These are phyloP conservation scores for Plodia interpunctella DNA, from an alignment of 1,140 invertebrate species.

Conservation along the genomic window DNA sequence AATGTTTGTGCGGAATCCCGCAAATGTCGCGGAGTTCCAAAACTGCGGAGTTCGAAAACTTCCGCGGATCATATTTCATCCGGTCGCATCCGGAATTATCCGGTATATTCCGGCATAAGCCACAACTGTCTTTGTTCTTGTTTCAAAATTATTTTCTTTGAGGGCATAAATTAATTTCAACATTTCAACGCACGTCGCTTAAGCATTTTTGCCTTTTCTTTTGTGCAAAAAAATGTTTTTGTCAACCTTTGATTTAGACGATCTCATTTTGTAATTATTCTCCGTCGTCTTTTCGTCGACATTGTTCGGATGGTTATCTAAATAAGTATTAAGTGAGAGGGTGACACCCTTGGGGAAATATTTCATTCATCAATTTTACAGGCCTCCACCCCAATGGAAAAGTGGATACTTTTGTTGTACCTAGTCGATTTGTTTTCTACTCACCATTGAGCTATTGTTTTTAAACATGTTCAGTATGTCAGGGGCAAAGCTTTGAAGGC, in stretches of 20 bases:
- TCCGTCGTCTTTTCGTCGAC: background rate
- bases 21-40: slow-evolving; percentile 54
- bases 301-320: background rate
- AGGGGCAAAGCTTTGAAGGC: too few relatives aligned
- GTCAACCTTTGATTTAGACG: slow-evolving; percentile 21
- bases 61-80: slow-evolving; percentile 58
- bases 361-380: slow-evolving; percentile 4
- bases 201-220: slow-evolving; percentile 16
- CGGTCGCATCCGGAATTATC: slow-evolving; percentile 2
- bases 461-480: too few relatives aligned
- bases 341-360: slow-evolving; percentile 1
- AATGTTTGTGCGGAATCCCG: slow-evolving; percentile 52
- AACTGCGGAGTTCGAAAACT: slow-evolving; percentile 49
- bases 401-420: too few relatives aligned
- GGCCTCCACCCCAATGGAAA: background rate
- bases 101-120: slow-evolving; percentile 33
- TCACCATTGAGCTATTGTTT: too few relatives aligned
- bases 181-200: slow-evolving; percentile 30
- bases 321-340: slow-evolving; percentile 6
- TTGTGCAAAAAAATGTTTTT: slow-evolving; percentile 20
- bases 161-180: slow-evolving; percentile 49
- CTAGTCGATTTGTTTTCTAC: too few relatives aligned
- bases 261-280: background rate
- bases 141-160: slow-evolving; percentile 47
- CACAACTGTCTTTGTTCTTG: slow-evolving; percentile 54